Percentiles rank a stretch among this genome's conserved stretches.
Evolutionary conservation across 2,888 invertebrate genomes (phyloP).

Genomic region (Alloplasta piceator): DNA sequence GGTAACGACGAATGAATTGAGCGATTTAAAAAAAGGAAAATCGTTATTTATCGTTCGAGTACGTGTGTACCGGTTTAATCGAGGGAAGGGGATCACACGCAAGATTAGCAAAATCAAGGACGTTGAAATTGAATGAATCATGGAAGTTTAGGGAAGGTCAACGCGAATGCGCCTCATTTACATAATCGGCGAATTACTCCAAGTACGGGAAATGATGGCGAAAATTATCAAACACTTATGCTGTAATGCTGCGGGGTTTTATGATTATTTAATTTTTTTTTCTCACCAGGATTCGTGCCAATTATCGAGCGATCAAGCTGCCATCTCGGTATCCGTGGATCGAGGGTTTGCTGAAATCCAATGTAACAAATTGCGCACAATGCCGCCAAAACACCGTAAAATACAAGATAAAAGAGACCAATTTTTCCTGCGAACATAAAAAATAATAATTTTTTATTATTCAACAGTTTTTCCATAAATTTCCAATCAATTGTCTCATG

Average conservation of each 20-base stretch:
- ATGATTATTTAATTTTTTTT: constrained; percentile 12
- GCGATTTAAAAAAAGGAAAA: constrained; percentile 7
- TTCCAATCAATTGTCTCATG: too few relatives aligned
- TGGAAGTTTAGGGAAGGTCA: constrained; percentile 64
- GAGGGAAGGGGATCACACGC: constrained; percentile 15
- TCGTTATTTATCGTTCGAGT: not conserved
- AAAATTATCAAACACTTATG: constrained; percentile 41
- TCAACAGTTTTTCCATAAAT: not conserved
- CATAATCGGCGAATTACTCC: constrained; percentile 62
- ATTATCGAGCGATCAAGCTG: constrained; percentile 93
- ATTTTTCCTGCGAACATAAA: constrained; percentile 91
- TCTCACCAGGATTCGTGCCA: constrained; percentile 95
- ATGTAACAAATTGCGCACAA: constrained; percentile 97
- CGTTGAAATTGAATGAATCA: constrained; percentile 64
- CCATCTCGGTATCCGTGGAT: constrained; percentile 96
- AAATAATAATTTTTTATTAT: constrained; percentile 7
- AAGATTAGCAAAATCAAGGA: constrained; percentile 28
- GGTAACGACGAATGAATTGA: not conserved
- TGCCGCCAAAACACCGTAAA: constrained; percentile 95
- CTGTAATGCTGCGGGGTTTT: not conserved
- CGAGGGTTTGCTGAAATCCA: constrained; percentile 96
- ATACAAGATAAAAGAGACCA: constrained; percentile 96
- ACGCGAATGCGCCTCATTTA: constrained; percentile 60
- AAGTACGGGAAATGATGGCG: constrained; percentile 38
- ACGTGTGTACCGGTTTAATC: constrained; percentile 3